Conservation (phyloP, 2,797 vertebrate genomes). For the Sternotherus odoratus region DNA sequence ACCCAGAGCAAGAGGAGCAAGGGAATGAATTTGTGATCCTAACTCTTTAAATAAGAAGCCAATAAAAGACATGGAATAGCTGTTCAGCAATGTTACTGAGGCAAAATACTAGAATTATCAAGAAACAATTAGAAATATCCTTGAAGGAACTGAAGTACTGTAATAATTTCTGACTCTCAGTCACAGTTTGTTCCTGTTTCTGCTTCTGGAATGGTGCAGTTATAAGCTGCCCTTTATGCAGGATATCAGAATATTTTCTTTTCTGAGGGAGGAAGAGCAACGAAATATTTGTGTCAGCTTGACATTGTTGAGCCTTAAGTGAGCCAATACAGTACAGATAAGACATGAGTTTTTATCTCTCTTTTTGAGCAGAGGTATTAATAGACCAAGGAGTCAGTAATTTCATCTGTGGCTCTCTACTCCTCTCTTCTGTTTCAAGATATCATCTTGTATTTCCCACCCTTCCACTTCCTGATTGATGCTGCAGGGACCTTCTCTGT, state of each 20-base stretch:
- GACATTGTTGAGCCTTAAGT: background rate
- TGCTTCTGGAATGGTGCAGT: background rate
- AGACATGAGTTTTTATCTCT: background rate
- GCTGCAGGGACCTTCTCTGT: background rate
- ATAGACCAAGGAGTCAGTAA: background rate
- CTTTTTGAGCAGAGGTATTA: background rate
- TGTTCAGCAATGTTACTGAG: background rate
- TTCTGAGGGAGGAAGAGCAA: background rate
- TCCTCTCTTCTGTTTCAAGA: rapidly evolving
- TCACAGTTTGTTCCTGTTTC: background rate
- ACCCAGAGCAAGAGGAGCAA: background rate
- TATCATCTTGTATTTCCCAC: background rate
- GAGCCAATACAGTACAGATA: background rate
- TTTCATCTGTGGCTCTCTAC: background rate
- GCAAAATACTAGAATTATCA: slow-evolving; percentile 21
- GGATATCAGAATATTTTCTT: background rate
- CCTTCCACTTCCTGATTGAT: background rate
- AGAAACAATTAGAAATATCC: slow-evolving; percentile 38
- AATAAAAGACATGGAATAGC: background rate
- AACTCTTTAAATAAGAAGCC: background rate
- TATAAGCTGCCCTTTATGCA: background rate
- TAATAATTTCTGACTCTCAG: background rate
- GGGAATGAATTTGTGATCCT: background rate
- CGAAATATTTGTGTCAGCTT: background rate
- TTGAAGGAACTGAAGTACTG: background rate